Conservation (phyloP, 2,888 invertebrate species). For the Eupithecia subfuscata region DNA sequence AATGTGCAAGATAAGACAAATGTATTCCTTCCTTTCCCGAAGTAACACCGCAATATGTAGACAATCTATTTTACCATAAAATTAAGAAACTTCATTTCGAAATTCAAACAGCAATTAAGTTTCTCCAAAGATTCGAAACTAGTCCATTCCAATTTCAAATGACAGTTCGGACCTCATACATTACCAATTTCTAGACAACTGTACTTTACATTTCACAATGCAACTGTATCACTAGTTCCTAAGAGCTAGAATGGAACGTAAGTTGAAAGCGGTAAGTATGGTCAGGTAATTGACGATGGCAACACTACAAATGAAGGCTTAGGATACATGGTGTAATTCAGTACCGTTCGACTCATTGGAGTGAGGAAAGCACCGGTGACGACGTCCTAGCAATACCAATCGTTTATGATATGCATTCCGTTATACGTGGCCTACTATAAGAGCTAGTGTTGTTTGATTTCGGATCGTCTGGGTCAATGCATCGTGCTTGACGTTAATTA, state of each 20-base stretch:
- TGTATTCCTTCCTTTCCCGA: slow-evolving; percentile 2
- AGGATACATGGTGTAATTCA: slow-evolving; percentile 74
- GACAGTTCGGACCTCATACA: slow-evolving; percentile 56
- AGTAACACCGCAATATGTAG: not conserved
- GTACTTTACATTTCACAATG: slow-evolving; percentile 43
- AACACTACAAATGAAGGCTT: slow-evolving; percentile 77
- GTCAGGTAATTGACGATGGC: slow-evolving; percentile 70
- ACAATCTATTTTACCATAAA: not conserved
- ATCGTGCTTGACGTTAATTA: slow-evolving; percentile 10
- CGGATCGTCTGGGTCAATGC: slow-evolving; percentile 38
- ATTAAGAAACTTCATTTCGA: slow-evolving; percentile 18
- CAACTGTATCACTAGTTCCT: slow-evolving; percentile 18
- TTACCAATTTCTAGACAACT: slow-evolving; percentile 71
- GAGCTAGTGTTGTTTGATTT: slow-evolving; percentile 53
- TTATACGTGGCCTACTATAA: slow-evolving; percentile 52
- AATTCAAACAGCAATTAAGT: slow-evolving; percentile 57
- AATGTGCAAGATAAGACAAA: not conserved
- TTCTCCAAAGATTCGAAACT: slow-evolving; percentile 63
- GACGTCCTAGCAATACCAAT: slow-evolving; percentile 80
- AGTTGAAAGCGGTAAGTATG: slow-evolving; percentile 42
- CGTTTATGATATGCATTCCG: slow-evolving; percentile 74
- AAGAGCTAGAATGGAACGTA: slow-evolving; percentile 34
- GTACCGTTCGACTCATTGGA: slow-evolving; percentile 80
- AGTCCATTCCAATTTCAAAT: slow-evolving; percentile 58
- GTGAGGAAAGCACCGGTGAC: slow-evolving; percentile 80